Evolutionary conservation across 2,888 invertebrate species (phyloP).

Genomic region (Plebejus anna): DNA sequence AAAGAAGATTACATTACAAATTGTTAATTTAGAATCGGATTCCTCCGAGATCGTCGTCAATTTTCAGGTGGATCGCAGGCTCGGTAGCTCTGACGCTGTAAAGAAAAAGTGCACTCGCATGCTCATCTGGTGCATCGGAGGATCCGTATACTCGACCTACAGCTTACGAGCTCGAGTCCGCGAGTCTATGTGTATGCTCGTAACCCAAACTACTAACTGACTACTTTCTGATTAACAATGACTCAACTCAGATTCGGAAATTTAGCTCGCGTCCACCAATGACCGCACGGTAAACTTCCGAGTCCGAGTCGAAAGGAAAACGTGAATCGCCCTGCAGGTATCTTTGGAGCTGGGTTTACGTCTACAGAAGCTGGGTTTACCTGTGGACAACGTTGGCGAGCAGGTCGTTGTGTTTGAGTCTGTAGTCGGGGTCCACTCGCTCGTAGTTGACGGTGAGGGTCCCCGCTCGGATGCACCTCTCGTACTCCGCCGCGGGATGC

Average conservation of each 20-base stretch:
- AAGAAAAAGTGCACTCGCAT: constrained; percentile 59
- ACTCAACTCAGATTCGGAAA: background rate
- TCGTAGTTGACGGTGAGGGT: constrained; percentile 96
- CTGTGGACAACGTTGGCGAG: constrained; percentile 96
- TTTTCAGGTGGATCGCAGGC: background rate
- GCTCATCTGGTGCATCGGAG: constrained; percentile 61
- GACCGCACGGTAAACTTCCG: background rate
- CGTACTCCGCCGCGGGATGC: constrained; percentile 96
- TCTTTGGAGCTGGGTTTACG: no score
- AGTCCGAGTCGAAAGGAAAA: background rate
- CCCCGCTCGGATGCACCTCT: constrained; percentile 93
- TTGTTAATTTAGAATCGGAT: background rate
- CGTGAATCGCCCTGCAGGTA: background rate
- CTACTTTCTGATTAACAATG: background rate
- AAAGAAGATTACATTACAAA: background rate
- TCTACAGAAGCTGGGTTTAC: constrained; percentile 71
- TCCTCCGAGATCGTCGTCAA: background rate
- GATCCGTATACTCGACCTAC: background rate
- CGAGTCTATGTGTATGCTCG: background rate
- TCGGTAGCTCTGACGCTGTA: background rate
- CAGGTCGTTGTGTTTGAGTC: constrained; percentile 94
- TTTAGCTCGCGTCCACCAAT: background rate
- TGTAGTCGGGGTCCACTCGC: constrained; percentile 93
- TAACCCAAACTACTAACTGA: background rate
- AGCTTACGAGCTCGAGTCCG: background rate